Evolutionary conservation across 2,113 vertebrate species (phyloP), one percentile per base, ranked within the genome.

Genomic region (Uropsilus gracilis): DNA sequence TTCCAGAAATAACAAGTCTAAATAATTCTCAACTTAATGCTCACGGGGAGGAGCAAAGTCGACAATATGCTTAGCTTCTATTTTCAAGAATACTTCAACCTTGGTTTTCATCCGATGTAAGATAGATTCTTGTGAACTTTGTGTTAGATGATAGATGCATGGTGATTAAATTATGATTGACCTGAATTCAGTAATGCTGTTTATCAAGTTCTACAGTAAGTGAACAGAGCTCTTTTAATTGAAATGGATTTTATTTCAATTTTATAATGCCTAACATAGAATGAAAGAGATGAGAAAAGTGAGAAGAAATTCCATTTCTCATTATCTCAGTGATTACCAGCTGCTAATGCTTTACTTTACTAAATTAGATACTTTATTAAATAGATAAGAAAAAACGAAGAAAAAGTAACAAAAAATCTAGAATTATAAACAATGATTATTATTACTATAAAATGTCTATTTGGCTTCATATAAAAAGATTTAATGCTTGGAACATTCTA

Each of bases 181-280:
- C 37, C 86, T 81, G 44, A 94, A 93, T 94, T 86, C 78, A 75
- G 24, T 71, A 48, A 44, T 34, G 7, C 8, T 75, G 50, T 37
- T 80, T 95, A 66, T 88, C 82, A 89, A 77, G 46, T 8, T n/a
- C 37, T 39, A 20, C 20, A 69, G 50, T 88, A 78, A 77, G n/a
- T 77, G 37, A 83, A 94, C 5, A 90, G 53, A 94, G 63, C 6
- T 53, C 75, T 95, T 89, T 84, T 90, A 81, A 90, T 89, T 95
- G 89, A 82, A 86, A 83, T 86, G 64, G 91, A 87, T 96, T 94
- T 93, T 84, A 94, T 86, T 95, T 95, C 61, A 93, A 86, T 86
- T 91, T 95, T 61, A 84, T 91, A 90, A 92, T 83, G 69, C 28
- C 50, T 92, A 34, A 78, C 20, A 69, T 34, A 87, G 72, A 92